Evolutionary conservation across 2,888 invertebrate species (phyloP).

Genomic region (Metacarcinus magister): DNA sequence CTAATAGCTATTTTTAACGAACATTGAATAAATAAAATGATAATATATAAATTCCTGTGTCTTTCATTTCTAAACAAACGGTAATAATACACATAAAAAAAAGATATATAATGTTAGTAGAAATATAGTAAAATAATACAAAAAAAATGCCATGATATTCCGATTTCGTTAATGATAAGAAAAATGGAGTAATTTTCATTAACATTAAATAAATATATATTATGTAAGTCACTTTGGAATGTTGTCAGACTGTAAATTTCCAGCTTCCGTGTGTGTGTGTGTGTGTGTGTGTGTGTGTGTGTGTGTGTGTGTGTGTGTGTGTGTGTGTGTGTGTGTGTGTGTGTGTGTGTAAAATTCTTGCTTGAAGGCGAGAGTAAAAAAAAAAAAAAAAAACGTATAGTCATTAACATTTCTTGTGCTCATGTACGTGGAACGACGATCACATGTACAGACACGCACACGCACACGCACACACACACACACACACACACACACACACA

Average conservation of each 20-base stretch:
- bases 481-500: background rate
- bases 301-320: constrained; percentile 38
- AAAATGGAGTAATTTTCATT: too few relatives aligned
- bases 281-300: constrained; percentile 54
- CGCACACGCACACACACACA: background rate
- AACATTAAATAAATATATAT: too few relatives aligned
- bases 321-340: constrained; percentile 51
- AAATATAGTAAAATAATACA: background rate
- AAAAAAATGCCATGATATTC: too few relatives aligned
- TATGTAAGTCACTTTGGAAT: background rate
- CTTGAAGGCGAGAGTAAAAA: background rate
- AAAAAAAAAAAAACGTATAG: background rate
- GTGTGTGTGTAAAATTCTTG: constrained; percentile 2
- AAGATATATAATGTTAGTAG: background rate
- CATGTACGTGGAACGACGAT: background rate
- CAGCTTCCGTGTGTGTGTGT: background rate
- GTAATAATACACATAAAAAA: background rate
- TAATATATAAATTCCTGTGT: background rate
- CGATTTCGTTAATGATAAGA: too few relatives aligned
- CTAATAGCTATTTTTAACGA: background rate
- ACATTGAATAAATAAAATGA: background rate
- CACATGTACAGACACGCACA: constrained; percentile 1
- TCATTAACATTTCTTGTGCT: background rate
- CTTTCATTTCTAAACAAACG: background rate
- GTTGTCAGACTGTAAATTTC: background rate